Percentiles rank a stretch among this genome's conserved stretches.
phyloP scores from a whole-genome alignment of 2,113 vertebrate genomes.

The Nanger granti region DNA sequence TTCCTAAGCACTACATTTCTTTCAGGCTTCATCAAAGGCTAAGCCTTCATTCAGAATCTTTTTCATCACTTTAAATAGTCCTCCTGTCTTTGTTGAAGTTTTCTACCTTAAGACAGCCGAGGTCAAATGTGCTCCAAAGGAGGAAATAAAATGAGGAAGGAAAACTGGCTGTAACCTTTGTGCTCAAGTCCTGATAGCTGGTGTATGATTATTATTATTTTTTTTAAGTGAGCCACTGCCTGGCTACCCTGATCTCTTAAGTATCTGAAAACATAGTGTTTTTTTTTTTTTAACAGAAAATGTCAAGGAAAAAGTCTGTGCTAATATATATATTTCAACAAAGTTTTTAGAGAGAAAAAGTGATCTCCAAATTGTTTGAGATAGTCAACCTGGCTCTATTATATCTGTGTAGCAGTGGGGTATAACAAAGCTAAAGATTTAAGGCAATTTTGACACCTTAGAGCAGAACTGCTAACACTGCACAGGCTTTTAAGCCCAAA shows the following conservation, averaged over 20 bases:
- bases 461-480: slow-evolving; percentile 70
- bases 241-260: slow-evolving; percentile 28
- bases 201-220: not conserved
- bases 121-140: slow-evolving; percentile 49
- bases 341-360: slow-evolving; percentile 60
- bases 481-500: slow-evolving; percentile 78
- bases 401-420: slow-evolving; percentile 63
- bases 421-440: slow-evolving; percentile 78
- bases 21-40: slow-evolving; percentile 60
- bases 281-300: slow-evolving; percentile 35
- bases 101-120: slow-evolving; percentile 46
- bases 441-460: slow-evolving; percentile 81
- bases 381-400: slow-evolving; percentile 60
- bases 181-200: not conserved
- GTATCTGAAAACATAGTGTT: not conserved
- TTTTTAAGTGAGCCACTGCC: not conserved
- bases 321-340: slow-evolving; percentile 66
- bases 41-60: slow-evolving; percentile 52
- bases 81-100: slow-evolving; percentile 48
- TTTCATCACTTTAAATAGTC: slow-evolving; percentile 62
- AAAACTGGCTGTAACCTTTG: slow-evolving; percentile 5
- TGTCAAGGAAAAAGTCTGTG: slow-evolving; percentile 50
- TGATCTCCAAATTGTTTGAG: slow-evolving; percentile 65
- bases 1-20: slow-evolving; percentile 53
- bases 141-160: slow-evolving; percentile 38